phyloP scores from a whole-genome alignment of 2,888 invertebrate genomes.

The Reticulitermes lucifugus region DNA sequence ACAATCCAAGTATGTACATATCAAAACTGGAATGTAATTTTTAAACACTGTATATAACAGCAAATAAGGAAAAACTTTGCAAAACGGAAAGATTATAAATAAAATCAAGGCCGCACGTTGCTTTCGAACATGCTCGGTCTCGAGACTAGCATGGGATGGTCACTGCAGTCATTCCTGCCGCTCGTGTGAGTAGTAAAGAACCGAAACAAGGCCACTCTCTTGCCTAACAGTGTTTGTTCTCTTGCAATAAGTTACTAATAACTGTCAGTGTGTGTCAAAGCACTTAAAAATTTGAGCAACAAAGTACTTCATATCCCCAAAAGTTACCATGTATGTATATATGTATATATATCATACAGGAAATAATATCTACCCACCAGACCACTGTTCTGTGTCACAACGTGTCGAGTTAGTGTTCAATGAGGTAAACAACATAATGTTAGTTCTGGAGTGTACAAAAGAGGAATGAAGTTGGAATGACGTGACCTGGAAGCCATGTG shows the following conservation, averaged over 20 bases:
- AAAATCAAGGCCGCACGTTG: conserved; percentile 24
- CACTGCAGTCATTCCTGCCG: conserved; percentile 1
- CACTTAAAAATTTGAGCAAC: conserved; percentile 46
- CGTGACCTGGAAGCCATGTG: conserved; percentile 30
- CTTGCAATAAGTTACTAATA: conserved; percentile 17
- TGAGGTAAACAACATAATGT: conserved; percentile 26
- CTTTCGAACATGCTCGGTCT: conserved; percentile 15
- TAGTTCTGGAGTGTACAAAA: background rate
- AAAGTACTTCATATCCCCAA: conserved; percentile 26
- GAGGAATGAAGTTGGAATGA: conserved; percentile 30
- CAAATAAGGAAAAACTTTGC: conserved; percentile 8
- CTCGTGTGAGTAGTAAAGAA: background rate
- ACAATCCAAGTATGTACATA: conserved; percentile 29
- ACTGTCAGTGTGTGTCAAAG: conserved; percentile 26
- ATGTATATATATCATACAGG: background rate
- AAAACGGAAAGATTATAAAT: conserved; percentile 32
- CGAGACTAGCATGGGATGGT: conserved; percentile 33
- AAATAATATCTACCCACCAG: conserved; percentile 10
- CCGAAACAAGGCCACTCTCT: conserved; percentile 10
- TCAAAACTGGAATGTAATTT: conserved; percentile 37
- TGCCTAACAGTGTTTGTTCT: background rate
- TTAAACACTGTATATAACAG: conserved; percentile 20
- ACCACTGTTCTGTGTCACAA: background rate
- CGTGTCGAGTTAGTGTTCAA: conserved; percentile 9
- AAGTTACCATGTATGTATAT: background rate